Conservation (phyloP, 1,140 invertebrate species). For the Penaeus indicus region DNA sequence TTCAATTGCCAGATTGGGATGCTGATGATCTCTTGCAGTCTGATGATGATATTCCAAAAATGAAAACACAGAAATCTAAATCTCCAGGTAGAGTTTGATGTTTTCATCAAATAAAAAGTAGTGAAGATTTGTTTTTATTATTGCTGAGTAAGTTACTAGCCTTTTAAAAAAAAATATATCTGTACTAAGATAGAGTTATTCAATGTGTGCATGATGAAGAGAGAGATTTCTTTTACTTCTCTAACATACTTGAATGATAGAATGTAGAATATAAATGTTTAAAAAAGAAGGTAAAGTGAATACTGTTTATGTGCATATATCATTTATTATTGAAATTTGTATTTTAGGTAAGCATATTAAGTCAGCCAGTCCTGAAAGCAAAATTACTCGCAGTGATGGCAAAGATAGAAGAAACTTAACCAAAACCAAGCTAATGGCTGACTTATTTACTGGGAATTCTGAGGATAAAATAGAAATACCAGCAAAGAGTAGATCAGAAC, state of each 20-base stretch:
- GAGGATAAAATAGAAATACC: not conserved
- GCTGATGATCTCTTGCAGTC: slow-evolving; percentile 53
- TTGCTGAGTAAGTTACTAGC: too few relatives aligned
- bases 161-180: too few relatives aligned
- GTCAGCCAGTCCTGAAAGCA: not conserved
- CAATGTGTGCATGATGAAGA: too few relatives aligned
- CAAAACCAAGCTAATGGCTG: slow-evolving; percentile 49
- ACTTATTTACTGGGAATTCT: slow-evolving; percentile 43
- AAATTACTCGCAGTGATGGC: not conserved
- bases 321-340: too few relatives aligned
- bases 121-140: too few relatives aligned
- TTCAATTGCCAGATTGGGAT: slow-evolving; percentile 47
- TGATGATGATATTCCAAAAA: slow-evolving; percentile 37
- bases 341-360: not conserved
- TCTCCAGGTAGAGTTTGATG: slow-evolving; percentile 17
- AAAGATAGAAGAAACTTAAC: not conserved
- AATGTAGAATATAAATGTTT: too few relatives aligned
- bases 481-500: not conserved
- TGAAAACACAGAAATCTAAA: not conserved
- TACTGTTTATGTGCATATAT: too few relatives aligned
- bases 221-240: too few relatives aligned
- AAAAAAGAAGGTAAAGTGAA: too few relatives aligned
- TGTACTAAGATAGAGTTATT: too few relatives aligned
- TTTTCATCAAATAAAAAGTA: not conserved
- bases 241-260: too few relatives aligned